Base-by-base conservation (phyloP, 2,797 vertebrate species). In the Tympanoctomys barrerae region DNA sequence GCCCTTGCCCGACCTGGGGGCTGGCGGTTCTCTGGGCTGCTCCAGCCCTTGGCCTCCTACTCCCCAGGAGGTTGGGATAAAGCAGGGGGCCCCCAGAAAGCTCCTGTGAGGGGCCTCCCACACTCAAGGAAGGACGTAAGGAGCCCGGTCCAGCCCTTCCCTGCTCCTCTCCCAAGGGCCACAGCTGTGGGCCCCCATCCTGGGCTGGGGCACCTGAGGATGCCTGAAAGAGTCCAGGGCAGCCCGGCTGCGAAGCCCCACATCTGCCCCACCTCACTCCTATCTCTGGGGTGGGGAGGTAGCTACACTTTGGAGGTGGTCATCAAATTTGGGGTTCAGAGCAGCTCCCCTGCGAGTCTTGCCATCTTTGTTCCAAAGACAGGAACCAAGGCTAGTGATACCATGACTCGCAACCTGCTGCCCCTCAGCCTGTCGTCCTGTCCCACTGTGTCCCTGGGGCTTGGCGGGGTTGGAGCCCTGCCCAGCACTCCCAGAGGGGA, bases 171-270 rank as follows among this genome's bases (percentile, higher is more conserved):
- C 64, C 18, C 6, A 1, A 7, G 0, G 5, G 36, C 90, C 24
- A 0, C 6, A 7, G 79, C 52, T 1, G 2, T 1, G 0, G 66
- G n/a, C 46, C 12, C 11, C 21, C 33, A 7, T n/a, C 78, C 52
- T 12, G 5, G 13, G 10, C 19, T 4, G 8, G 54, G 52, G 36
- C 0, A 0, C 31, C 42, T 62, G 36, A 39, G 68, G 28, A 0
- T 18, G 59, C 19, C 0, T 46, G 14, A 5, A 0, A 0, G 49
- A 7, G 1, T 4, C 7, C 18, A 5, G 0, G 2, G 54, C 14
- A 26, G 28, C 62, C 59, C 82, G 12, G 22, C 19, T 1, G 1
- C 3, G 82, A 22, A 54, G 14, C 31, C 3, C 0, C 0, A 0
- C 2, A 3, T 36, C 52, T 26, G n/a, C 21, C 49, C 39, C 4